Percentiles rank a stretch among this genome's conserved stretches.
Evolutionary conservation across 2,797 vertebrate species (phyloP).

Genomic region (Miichthys miiuy): DNA sequence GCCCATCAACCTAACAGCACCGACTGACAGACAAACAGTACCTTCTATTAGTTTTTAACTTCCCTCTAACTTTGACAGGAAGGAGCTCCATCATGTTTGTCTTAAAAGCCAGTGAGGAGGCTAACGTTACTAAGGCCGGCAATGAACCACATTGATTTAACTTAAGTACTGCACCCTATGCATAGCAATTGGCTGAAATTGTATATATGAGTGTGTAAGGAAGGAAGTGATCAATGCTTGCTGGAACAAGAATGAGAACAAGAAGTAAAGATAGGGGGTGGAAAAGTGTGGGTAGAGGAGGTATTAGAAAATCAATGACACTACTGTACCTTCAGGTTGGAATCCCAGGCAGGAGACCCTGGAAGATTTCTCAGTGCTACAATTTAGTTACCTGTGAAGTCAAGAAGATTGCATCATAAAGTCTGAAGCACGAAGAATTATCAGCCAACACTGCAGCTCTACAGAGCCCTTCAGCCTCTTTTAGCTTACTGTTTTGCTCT

Average conservation of each 20-base stretch:
- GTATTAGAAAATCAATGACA: conserved; percentile 20
- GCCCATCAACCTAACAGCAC: conserved; percentile 31
- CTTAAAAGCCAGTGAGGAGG: conserved; percentile 30
- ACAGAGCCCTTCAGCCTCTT: background rate
- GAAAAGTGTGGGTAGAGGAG: background rate
- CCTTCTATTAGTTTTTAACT: conserved; percentile 21
- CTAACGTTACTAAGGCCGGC: conserved; percentile 7
- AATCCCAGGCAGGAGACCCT: conserved; percentile 16
- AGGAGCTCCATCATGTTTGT: conserved; percentile 11
- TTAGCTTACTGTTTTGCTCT: background rate
- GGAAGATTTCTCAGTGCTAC: background rate
- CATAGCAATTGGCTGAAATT: conserved; percentile 23
- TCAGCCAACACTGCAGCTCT: background rate
- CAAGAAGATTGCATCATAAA: conserved; percentile 28
- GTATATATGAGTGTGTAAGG: conserved; percentile 28
- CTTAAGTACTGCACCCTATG: background rate
- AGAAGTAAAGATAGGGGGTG: conserved; percentile 4
- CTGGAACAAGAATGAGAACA: conserved; percentile 27
- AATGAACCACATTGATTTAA: conserved; percentile 29
- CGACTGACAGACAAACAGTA: conserved; percentile 19
- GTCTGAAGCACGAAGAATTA: background rate
- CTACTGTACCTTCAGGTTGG: conserved; percentile 51
- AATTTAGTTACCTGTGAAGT: conserved; percentile 40
- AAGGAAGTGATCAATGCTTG: conserved; percentile 49
- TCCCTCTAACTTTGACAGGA: conserved; percentile 37